Percentiles rank a stretch among this genome's conserved stretches.
Evolutionary conservation across 2,888 invertebrate species (phyloP).

Genomic region (Tineola bisselliella): DNA sequence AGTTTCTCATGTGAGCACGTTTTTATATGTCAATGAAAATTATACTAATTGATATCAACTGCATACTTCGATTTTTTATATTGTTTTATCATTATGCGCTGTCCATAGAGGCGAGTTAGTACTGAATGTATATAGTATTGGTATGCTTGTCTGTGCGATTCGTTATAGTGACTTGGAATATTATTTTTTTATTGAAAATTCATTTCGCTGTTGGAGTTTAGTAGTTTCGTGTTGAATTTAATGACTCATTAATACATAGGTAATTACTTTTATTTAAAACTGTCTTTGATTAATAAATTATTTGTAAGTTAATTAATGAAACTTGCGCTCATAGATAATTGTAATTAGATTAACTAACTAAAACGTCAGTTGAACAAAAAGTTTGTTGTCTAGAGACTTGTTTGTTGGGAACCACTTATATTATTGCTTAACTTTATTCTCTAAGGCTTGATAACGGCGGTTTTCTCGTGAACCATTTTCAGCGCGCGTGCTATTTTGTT

Average conservation of each 20-base stretch:
- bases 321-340: background rate
- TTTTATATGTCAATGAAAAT: too few species aligned
- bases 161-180: too few species aligned
- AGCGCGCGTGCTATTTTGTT: slow-evolving; percentile 4
- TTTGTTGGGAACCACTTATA: slow-evolving; percentile 6
- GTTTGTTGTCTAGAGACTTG: slow-evolving; percentile 29
- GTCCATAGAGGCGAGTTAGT: too few species aligned
- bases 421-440: slow-evolving; percentile 11
- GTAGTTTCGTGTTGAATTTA: too few species aligned
- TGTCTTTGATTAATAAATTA: background rate
- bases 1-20: background rate
- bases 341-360: slow-evolving; percentile 9
- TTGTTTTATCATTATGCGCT: too few species aligned
- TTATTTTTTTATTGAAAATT: too few species aligned
- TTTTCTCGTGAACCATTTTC: background rate
- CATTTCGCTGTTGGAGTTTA: too few species aligned
- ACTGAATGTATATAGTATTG: too few species aligned
- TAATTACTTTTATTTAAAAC: background rate
- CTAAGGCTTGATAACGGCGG: slow-evolving; percentile 4
- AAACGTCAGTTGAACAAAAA: slow-evolving; percentile 32
- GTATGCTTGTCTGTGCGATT: too few species aligned
- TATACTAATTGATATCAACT: too few species aligned
- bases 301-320: background rate
- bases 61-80: too few species aligned
- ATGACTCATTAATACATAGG: too few species aligned